Conservation (phyloP, 1,140 invertebrate genomes). For the Drosophila kepulauana region DNA sequence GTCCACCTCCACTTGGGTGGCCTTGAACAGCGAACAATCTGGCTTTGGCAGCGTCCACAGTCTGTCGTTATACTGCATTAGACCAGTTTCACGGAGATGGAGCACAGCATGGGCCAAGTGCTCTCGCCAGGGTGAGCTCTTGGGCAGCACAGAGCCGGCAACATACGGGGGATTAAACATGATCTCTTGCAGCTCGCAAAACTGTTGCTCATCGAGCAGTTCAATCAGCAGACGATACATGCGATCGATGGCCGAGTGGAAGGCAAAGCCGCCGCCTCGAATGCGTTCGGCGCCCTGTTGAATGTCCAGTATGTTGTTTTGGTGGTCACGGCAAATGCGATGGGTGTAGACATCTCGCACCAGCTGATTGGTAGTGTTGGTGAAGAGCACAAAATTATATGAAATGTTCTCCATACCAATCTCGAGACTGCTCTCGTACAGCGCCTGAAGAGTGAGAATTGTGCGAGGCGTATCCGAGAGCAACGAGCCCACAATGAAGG, state of each 20-base stretch:
- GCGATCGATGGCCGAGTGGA: constrained; percentile 68
- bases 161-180: constrained; percentile 54
- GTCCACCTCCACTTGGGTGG: constrained; percentile 66
- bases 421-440: constrained; percentile 86
- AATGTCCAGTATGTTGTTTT: constrained; percentile 58
- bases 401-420: constrained; percentile 86
- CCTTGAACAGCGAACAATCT: constrained; percentile 61
- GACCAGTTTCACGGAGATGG: constrained; percentile 50
- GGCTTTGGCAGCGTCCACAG: constrained; percentile 60
- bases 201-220: constrained; percentile 57
- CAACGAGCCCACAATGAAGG: constrained; percentile 88
- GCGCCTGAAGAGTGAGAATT: constrained; percentile 86
- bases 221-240: constrained; percentile 59
- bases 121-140: constrained; percentile 69
- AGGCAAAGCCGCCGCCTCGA: constrained; percentile 66
- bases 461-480: constrained; percentile 86
- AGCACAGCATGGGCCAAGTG: constrained; percentile 58
- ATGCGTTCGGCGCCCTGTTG: constrained; percentile 62
- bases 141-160: constrained; percentile 38
- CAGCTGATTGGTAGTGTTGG: constrained; percentile 54
- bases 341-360: constrained; percentile 56
- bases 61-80: constrained; percentile 63
- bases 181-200: constrained; percentile 78
- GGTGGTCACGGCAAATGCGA: constrained; percentile 48
- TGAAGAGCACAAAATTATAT: constrained; percentile 86